A percentile compares a stretch with the other conserved stretches of the same genome.
Conservation (phyloP, 1,140 invertebrate genomes). For the Sarcophaga peregrina region DNA sequence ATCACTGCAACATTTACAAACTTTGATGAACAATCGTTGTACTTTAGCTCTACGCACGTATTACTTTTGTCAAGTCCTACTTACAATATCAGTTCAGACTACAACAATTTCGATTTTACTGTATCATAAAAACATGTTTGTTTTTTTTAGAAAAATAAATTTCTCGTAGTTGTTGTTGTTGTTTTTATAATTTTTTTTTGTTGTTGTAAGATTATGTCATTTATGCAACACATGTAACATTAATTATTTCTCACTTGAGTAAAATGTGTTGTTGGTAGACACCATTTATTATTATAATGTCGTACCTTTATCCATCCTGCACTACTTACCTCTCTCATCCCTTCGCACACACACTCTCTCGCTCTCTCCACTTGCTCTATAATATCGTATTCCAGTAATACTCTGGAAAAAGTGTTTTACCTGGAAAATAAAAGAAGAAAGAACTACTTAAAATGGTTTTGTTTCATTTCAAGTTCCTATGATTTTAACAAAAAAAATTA, state of each 20-base stretch:
- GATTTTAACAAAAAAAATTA: no score
- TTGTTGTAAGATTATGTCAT: not conserved
- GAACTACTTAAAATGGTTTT: no score
- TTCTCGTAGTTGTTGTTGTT: not conserved
- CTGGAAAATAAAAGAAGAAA: no score
- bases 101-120: not conserved
- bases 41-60: no score
- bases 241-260: slow-evolving; percentile 32
- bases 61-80: no score
- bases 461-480: no score
- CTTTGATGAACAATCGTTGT: no score
- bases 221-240: slow-evolving; percentile 40
- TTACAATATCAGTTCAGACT: no score
- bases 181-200: not conserved
- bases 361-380: not conserved
- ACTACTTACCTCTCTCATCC: not conserved
- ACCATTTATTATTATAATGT: slow-evolving; percentile 12
- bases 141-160: not conserved
- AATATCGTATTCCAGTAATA: no score
- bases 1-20: no score
- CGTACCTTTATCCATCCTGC: not conserved
- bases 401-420: no score
- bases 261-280: slow-evolving; percentile 7
- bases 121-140: not conserved
- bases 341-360: not conserved